Evolutionary conservation across 2,797 vertebrate species (phyloP), one percentile per base, ranked within the genome.

Genomic region (Diplodus puntazzo): DNA sequence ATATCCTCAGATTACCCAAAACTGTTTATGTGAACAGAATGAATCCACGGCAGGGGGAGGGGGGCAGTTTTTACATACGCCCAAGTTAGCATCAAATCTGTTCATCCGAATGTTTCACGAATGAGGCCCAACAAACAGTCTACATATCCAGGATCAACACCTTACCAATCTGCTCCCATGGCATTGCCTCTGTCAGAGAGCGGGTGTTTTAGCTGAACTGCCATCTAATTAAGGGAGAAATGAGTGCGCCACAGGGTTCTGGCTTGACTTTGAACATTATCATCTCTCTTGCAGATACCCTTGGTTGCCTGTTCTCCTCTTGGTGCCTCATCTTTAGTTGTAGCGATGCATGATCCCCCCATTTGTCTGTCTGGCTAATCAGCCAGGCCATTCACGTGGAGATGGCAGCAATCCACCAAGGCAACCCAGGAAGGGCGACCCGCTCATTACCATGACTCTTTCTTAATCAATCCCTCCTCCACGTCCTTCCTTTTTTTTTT

Each of bases 301-400:
- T 84, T 23, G 12, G 53, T 71, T 46, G 30, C 77, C 73, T 52
- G 52, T 52, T 78, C 63, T 87, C 82, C 72, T 73, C 65, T 9
- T 52, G 77, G 74, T 82, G 78, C 34, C 48, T 57, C 13, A 23
- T 80, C 70, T 87, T 75, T 52, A 68, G 75, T 78, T 80, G 64
- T 67, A 75, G 73, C 57, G 67, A 85, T 69, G 64, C 79, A 71
- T 59, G 67, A 83, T 74, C 70, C 62, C 64, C 62, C 70, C 75
- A 91, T 93, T 90, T 90, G 82, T 93, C 91, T 83, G 85, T 81
- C 83, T 80, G 82, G 76, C 61, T 92, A 91, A 93, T 93, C 91
- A 92, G 84, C 79, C 74, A 52, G 30, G 78, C 85, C 82, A 65
- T 91, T 86, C 86, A 80, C 79, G 10, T 68, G 63, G 78, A 65